These are phyloP conservation scores for Glaucopsyche alexis DNA, from an alignment of 2,888 invertebrate genomes.

Conservation along the genomic window DNA sequence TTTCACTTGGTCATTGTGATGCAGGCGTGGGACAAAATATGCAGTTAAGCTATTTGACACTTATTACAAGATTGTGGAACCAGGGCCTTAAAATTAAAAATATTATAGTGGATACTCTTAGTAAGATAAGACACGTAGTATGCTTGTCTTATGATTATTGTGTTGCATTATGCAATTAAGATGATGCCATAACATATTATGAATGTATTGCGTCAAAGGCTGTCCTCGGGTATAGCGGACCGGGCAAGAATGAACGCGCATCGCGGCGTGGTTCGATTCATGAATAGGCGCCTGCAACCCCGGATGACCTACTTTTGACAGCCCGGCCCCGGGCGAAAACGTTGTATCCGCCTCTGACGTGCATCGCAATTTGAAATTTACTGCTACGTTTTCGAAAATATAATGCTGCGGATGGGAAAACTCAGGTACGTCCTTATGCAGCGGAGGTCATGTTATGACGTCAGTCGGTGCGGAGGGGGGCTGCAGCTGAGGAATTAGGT, in stretches of 20 bases:
- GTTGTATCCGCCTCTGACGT: constrained; percentile 44
- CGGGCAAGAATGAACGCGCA: constrained; percentile 71
- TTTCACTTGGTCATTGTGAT: too few relatives aligned
- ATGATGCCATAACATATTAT: not conserved
- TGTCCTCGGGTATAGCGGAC: constrained; percentile 53
- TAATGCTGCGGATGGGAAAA: constrained; percentile 45
- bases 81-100: too few relatives aligned
- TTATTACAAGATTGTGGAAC: too few relatives aligned
- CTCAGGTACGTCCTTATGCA: constrained; percentile 52
- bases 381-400: constrained; percentile 26
- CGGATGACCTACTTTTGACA: constrained; percentile 83
- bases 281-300: constrained; percentile 83
- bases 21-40: too few relatives aligned
- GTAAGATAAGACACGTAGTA: too few relatives aligned
- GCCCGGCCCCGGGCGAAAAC: constrained; percentile 43
- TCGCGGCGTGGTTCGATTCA: constrained; percentile 75
- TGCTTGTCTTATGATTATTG: too few relatives aligned
- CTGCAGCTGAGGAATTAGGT: constrained; percentile 77
- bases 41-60: too few relatives aligned
- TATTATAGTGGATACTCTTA: too few relatives aligned
- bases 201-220: constrained; percentile 46
- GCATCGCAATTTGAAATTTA: constrained; percentile 42
- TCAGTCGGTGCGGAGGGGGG: constrained; percentile 74
- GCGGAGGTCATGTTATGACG: constrained; percentile 72
- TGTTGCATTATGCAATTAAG: too few relatives aligned